Percentiles rank a stretch among this genome's conserved stretches.
These are phyloP conservation scores for Xenentodon cancila DNA, from an alignment of 2,797 vertebrate species.

Conservation along the genomic window DNA sequence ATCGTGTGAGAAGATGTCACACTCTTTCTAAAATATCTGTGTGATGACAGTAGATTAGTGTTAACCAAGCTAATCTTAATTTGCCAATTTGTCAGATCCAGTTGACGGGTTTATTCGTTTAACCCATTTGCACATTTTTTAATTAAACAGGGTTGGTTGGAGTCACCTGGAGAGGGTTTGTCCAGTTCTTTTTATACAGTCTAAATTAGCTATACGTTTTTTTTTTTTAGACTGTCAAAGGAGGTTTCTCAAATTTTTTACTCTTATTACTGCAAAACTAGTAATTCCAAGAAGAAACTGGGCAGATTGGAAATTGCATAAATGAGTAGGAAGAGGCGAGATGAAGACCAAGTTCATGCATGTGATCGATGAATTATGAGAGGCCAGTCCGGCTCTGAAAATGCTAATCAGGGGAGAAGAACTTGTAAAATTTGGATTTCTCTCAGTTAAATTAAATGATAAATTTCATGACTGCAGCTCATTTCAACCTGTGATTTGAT, in stretches of 20 bases:
- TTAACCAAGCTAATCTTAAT: no score
- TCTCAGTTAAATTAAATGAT: conserved; percentile 17
- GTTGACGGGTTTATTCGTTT: no score
- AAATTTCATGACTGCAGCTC: no score
- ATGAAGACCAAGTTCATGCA: conserved; percentile 3
- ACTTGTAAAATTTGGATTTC: conserved; percentile 10
- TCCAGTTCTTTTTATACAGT: not conserved
- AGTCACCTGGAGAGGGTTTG: no score
- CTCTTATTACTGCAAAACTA: not conserved
- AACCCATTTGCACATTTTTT: no score
- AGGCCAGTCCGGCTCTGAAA: conserved; percentile 11
- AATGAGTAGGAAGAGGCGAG: conserved; percentile 14
- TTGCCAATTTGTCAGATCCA: no score
- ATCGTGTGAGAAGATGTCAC: no score
- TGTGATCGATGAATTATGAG: conserved; percentile 29
- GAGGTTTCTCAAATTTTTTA: not conserved
- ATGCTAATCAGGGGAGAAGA: not conserved
- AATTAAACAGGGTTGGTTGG: no score
- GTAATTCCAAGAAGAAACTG: not conserved
- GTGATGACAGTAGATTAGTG: no score
- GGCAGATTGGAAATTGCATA: conserved; percentile 6
- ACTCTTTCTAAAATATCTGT: no score
- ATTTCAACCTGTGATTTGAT: no score
- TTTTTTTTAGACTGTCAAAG: not conserved
- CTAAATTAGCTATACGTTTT: no score